phyloP scores from a whole-genome alignment of 2,113 vertebrate species.

The Colius striatus region DNA sequence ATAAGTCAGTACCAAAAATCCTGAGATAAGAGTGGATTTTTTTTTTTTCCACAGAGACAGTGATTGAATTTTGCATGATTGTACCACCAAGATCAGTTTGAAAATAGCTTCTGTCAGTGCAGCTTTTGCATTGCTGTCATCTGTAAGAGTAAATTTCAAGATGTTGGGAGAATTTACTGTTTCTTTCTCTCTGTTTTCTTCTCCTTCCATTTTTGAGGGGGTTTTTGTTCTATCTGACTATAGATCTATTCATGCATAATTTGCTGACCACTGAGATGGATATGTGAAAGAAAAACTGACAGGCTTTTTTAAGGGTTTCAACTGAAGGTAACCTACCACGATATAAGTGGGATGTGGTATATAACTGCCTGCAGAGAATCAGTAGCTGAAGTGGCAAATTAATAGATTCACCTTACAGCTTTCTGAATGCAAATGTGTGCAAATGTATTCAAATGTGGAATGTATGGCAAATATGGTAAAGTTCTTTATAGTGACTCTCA shows the following conservation, averaged over 20 bases:
- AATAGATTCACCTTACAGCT: not conserved
- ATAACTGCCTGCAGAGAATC: not conserved
- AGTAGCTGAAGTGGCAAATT: not conserved
- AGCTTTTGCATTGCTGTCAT: not conserved
- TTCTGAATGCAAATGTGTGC: not conserved
- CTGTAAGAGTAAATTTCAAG: not conserved
- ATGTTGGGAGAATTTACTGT: not conserved
- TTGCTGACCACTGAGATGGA: not conserved
- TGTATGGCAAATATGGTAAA: fast-evolving
- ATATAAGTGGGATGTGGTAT: not conserved
- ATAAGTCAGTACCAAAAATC: not conserved
- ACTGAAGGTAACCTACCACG: not conserved
- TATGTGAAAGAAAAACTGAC: not conserved
- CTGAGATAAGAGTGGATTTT: not conserved
- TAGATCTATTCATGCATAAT: not conserved
- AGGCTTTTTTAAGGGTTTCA: not conserved
- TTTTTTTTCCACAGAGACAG: not conserved
- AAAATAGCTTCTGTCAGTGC: not conserved
- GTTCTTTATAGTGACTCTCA: not conserved
- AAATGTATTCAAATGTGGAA: not conserved
- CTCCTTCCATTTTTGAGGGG: not conserved
- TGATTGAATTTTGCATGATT: not conserved
- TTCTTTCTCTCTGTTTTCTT: not conserved
- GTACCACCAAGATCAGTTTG: not conserved
- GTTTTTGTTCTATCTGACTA: not conserved